phyloP scores from a whole-genome alignment of 2,113 vertebrate species.

The Dipodomys stephensi region DNA sequence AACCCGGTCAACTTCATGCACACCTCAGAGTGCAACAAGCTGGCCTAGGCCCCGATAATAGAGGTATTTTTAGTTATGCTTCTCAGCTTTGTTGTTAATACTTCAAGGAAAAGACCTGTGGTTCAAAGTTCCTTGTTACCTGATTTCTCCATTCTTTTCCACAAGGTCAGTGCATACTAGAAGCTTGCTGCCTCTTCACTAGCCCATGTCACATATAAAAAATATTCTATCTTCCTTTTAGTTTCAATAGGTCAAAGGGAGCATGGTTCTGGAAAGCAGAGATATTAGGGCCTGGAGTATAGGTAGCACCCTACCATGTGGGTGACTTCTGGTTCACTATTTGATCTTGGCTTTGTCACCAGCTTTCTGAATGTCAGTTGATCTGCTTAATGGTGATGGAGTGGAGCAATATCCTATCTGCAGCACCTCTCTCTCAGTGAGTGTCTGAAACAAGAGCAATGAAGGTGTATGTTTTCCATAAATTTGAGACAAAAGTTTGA shows the following conservation, averaged over 20 bases:
- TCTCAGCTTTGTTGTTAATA: background rate
- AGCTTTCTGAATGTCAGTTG: background rate
- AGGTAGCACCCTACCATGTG: fast-evolving
- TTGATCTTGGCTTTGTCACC: background rate
- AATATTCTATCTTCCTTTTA: background rate
- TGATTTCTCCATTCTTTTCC: background rate
- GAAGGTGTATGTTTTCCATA: background rate
- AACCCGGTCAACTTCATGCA: background rate
- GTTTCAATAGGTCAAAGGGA: background rate
- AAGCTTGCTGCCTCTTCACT: background rate
- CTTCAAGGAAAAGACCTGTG: background rate
- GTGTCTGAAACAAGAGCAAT: background rate
- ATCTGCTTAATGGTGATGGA: background rate
- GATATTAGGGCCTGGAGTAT: background rate
- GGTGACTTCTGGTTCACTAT: background rate
- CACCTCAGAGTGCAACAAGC: background rate
- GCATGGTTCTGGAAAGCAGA: background rate
- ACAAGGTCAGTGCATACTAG: background rate
- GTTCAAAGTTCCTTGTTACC: background rate
- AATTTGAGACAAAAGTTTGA: constrained; percentile 6
- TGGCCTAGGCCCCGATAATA: background rate
- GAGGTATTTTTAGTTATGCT: background rate
- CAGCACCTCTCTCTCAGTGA: background rate
- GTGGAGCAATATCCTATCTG: background rate
- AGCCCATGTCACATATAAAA: background rate